These are phyloP conservation scores for Theocolax elegans DNA, from an alignment of 1,140 invertebrate species.

Conservation along the genomic window DNA sequence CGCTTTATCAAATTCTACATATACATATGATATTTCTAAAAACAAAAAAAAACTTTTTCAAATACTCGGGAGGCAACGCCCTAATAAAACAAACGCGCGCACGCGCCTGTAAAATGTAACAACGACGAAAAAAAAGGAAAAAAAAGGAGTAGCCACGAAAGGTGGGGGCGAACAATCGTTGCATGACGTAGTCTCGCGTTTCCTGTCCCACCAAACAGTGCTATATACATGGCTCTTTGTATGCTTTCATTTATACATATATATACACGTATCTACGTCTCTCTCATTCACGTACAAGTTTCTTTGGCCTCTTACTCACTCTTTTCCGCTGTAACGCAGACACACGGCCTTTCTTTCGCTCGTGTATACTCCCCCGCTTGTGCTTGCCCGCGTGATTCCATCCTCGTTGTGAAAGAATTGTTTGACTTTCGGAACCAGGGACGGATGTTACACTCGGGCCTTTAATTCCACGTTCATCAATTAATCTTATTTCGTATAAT, in stretches of 20 bases:
- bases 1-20: too few species aligned
- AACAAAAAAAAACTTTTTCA: too few species aligned
- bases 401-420: background rate
- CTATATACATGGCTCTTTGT: slow-evolving; percentile 11
- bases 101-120: slow-evolving; percentile 19
- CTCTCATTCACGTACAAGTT: background rate
- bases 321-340: background rate
- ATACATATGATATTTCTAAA: too few species aligned
- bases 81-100: background rate
- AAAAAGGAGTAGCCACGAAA: background rate
- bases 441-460: too few species aligned
- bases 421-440: background rate
- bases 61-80: too few species aligned
- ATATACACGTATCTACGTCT: too few species aligned
- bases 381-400: background rate
- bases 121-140: background rate
- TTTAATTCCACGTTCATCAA: too few species aligned
- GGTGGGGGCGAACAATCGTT: slow-evolving; percentile 21
- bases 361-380: too few species aligned
- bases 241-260: slow-evolving; percentile 10
- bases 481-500: too few species aligned
- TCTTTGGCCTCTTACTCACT: background rate
- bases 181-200: slow-evolving; percentile 27
- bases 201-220: slow-evolving; percentile 27
- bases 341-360: background rate